phyloP scores from a whole-genome alignment of 2,113 vertebrate genomes.

The Falcunculus frontatus region DNA sequence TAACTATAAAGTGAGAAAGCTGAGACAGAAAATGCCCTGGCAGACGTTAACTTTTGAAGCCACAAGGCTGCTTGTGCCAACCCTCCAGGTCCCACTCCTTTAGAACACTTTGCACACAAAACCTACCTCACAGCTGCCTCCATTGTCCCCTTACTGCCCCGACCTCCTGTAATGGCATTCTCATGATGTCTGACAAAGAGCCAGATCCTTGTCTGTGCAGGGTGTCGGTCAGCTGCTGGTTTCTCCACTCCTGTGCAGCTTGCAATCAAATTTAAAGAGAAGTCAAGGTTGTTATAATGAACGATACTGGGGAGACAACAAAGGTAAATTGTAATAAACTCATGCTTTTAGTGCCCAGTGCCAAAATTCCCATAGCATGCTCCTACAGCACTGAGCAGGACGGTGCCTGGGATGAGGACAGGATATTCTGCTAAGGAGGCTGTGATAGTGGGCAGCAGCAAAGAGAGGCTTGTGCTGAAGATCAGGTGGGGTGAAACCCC shows the following conservation, averaged over 20 bases:
- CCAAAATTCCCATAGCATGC: neutral
- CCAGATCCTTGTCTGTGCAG: neutral
- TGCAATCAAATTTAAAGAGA: neutral
- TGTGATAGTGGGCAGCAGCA: neutral
- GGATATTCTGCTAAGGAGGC: neutral
- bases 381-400: neutral
- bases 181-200: neutral
- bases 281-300: neutral
- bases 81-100: neutral
- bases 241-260: neutral
- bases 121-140: neutral
- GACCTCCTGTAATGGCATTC: neutral
- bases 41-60: neutral
- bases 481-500: neutral
- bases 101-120: neutral
- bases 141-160: neutral
- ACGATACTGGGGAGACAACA: accelerated
- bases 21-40: neutral
- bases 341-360: neutral
- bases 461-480: neutral
- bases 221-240: neutral
- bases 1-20: neutral
- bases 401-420: neutral
- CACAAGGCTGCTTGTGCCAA: neutral
- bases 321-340: neutral